A percentile compares a stretch with the other conserved stretches of the same genome.
Evolutionary conservation across 2,797 vertebrate species (phyloP).

Genomic region (Anolis apletophallus): DNA sequence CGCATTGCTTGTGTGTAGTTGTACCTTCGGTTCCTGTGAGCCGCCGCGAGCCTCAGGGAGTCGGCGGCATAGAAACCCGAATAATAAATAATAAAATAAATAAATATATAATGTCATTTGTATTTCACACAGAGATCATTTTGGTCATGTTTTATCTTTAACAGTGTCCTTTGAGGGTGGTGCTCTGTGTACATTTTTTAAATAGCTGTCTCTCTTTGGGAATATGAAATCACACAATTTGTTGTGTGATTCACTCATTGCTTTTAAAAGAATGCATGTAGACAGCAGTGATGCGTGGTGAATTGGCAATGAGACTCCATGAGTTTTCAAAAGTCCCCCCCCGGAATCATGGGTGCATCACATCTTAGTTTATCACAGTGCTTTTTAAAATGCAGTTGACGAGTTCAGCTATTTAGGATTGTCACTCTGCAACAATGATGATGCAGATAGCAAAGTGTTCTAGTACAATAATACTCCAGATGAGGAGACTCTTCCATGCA

Average conservation of each 20-base stretch:
- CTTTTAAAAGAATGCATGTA: not conserved
- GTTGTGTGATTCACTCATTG: not conserved
- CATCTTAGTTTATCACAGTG: not conserved
- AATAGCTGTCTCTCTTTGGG: not conserved
- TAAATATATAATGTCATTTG: constrained; percentile 10
- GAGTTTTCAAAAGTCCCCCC: not conserved
- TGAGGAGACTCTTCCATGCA: not conserved
- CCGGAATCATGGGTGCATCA: not conserved
- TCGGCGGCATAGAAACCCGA: too few species aligned
- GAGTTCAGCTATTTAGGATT: not conserved
- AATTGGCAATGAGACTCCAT: not conserved
- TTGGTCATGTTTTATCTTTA: not conserved
- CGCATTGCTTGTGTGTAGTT: too few species aligned
- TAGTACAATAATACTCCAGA: not conserved
- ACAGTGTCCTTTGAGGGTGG: not conserved
- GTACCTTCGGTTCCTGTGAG: too few species aligned
- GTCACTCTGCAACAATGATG: not conserved
- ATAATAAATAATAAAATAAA: too few species aligned
- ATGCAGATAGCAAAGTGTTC: not conserved
- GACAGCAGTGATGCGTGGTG: not conserved
- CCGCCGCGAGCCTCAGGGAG: too few species aligned
- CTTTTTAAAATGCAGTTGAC: not conserved
- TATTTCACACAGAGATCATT: not conserved
- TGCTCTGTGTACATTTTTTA: not conserved
- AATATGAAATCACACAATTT: not conserved